These are phyloP conservation scores for Deroptyus accipitrinus DNA, from an alignment of 2,113 vertebrate species.

Conservation along the genomic window DNA sequence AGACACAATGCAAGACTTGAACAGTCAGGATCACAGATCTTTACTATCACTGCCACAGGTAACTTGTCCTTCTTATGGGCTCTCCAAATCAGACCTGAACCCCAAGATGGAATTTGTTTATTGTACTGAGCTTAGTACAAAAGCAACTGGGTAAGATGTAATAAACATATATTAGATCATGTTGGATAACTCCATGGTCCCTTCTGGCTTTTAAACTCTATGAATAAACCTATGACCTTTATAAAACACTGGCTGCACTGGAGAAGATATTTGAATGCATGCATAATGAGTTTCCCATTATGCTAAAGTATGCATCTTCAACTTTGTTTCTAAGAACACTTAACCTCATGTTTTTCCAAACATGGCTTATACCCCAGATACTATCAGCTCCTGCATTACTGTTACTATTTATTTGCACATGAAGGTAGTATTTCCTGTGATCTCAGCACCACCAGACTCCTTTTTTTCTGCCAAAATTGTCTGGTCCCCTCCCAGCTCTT, in stretches of 20 bases:
- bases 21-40: neutral
- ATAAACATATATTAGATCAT: neutral
- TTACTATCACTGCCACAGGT: neutral
- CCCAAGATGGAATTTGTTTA: neutral
- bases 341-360: conserved; percentile 12
- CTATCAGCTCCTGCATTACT: neutral
- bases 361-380: neutral
- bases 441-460: neutral
- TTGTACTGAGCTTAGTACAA: neutral
- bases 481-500: neutral
- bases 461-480: neutral
- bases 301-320: neutral
- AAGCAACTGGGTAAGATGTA: neutral
- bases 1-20: neutral
- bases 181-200: neutral
- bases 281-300: neutral
- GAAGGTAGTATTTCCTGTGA: neutral
- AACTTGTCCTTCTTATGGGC: neutral
- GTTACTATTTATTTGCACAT: neutral
- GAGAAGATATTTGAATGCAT: neutral
- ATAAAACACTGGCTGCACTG: neutral
- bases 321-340: neutral
- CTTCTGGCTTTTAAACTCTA: conserved; percentile 5
- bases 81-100: neutral
- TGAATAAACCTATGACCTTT: neutral